These are phyloP conservation scores for Hippocampus abdominalis DNA, from an alignment of 2,113 vertebrate genomes.

Conservation along the genomic window DNA sequence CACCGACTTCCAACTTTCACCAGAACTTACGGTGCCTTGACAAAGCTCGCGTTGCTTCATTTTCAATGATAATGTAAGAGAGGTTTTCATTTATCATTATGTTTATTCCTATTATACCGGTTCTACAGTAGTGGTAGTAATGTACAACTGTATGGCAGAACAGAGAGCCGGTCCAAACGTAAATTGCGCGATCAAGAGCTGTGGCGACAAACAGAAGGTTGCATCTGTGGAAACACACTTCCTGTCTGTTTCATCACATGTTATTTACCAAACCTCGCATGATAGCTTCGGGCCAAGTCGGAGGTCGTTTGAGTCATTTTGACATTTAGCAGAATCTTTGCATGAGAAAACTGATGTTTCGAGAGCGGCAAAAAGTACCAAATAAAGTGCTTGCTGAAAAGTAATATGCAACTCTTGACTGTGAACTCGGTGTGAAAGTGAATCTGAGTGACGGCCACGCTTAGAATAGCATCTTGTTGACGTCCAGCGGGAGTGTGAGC, in stretches of 20 bases:
- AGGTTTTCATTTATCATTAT: not conserved
- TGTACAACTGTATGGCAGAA: no score
- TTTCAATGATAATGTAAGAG: not conserved
- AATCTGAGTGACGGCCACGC: conserved; percentile 47
- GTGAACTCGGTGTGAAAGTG: conserved; percentile 30
- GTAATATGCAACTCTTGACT: not conserved
- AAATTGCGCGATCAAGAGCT: not conserved
- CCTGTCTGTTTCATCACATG: not conserved
- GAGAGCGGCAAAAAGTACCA: not conserved
- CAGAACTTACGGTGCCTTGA: not conserved
- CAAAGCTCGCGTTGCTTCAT: not conserved
- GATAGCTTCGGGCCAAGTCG: not conserved
- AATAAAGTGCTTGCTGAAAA: not conserved
- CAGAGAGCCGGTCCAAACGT: not conserved
- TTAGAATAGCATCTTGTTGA: conserved; percentile 63
- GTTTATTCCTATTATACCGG: not conserved
- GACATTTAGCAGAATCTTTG: not conserved
- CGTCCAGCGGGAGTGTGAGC: not conserved
- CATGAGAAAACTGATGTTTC: not conserved
- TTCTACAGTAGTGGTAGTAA: no score
- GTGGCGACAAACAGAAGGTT: not conserved
- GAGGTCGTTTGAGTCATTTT: no score
- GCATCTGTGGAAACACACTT: not conserved
- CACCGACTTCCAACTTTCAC: not conserved
- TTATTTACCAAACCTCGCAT: not conserved